Base-by-base conservation (phyloP, 2,888 invertebrate species). In the Diplazon laetatorius region DNA sequence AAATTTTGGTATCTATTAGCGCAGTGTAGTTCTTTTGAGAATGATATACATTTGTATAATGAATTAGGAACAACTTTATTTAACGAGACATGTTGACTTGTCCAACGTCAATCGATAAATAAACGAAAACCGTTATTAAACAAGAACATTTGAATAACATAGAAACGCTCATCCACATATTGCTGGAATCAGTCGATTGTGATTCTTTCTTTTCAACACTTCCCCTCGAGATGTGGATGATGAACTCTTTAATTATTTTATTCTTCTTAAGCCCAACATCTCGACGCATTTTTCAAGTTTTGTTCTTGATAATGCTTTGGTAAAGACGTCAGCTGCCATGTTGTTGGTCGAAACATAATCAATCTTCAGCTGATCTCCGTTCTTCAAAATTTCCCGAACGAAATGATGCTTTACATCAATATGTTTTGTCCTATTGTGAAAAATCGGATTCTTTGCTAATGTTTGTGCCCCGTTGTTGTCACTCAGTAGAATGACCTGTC, bases 391-490 rank as follows among this genome's bases (percentile, higher is more conserved):
- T 8, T 52, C 52, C 2, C 52, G 52, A 25, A 52, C 52, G 14
- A 52, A 52, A 8, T 52, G 52, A 52, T 52, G 25, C n/a, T 20
- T 25, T 1, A 52, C 52, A 6, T 52, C 25, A 1, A 52, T 52
- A 16, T 52, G 50, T 20, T 52, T 52, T 12, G 50, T 25, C 16
- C 50, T 52, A 52, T 22, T 52, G 12, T 52, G 50, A 25, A 25
- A 52, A 22, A 52, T 25, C n/a, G 50, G 50, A 12, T 52, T 52
- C 5, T 52, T 25, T n/a, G 66, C 57, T 8, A 80, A 8, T 12
- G 46, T 63, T 20, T 73, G 63, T 9, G 77, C 63, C 4, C 76
- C 69, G 12, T 59, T 50, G 10, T 70, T 80, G 20, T 80, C 77
- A 30, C 71, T 65, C n/a, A 63, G 62, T 0, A 74, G 1, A 0